phyloP scores from a whole-genome alignment of 2,113 vertebrate genomes.

The Emydocephalus ijimae region DNA sequence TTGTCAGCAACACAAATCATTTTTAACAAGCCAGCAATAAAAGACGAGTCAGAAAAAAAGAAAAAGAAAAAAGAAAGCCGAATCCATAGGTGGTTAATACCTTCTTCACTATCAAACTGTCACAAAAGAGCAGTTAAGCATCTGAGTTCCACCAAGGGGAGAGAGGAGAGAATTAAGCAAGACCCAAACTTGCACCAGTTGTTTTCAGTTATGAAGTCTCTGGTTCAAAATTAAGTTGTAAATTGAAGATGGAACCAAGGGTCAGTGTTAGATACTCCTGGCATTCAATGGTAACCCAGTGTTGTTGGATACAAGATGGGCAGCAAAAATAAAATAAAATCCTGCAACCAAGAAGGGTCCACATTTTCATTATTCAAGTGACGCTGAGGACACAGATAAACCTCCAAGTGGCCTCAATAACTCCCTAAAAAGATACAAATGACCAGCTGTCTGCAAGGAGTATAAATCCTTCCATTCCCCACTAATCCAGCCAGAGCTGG shows the following conservation, averaged over 20 bases:
- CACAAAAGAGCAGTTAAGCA: background rate
- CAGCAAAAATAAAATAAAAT: no score
- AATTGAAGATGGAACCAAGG: background rate
- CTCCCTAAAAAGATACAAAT: no score
- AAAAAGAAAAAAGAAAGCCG: background rate
- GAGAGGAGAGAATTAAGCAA: background rate
- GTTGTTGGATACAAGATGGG: no score
- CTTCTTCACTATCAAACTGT: background rate
- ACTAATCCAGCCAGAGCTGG: no score
- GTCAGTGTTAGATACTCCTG: background rate
- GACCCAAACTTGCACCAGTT: background rate
- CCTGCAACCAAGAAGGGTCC: no score
- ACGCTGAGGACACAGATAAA: no score
- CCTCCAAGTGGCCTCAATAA: no score
- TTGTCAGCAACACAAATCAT: background rate
- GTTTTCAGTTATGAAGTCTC: background rate
- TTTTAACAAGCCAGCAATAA: background rate
- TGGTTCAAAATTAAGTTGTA: background rate
- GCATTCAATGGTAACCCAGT: background rate
- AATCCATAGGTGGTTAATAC: background rate
- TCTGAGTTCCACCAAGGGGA: background rate
- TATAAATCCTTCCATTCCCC: no score
- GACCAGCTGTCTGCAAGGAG: no score
- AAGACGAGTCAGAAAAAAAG: background rate
- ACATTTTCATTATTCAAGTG: no score